These are phyloP conservation scores for Osmerus mordax DNA, from an alignment of 2,113 vertebrate genomes.

Conservation along the genomic window DNA sequence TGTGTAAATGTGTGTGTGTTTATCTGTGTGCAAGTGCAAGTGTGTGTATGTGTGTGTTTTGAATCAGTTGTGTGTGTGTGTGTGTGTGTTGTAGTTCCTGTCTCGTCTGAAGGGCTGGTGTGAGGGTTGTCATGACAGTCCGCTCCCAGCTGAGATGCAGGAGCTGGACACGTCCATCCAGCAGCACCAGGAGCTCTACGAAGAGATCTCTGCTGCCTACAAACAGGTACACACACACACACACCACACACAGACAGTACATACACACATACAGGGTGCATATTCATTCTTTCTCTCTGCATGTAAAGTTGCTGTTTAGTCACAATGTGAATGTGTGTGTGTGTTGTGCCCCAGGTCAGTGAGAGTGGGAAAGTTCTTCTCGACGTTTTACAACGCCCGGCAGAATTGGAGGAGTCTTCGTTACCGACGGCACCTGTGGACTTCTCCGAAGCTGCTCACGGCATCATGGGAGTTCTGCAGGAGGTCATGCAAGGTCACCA, in stretches of 20 bases:
- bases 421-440: constrained; percentile 36
- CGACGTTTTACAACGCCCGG: constrained; percentile 66
- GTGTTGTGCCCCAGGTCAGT: constrained; percentile 60
- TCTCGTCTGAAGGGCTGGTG: constrained; percentile 89
- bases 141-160: constrained; percentile 84
- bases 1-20: neutral
- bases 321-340: neutral
- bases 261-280: neutral
- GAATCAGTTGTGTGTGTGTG: neutral
- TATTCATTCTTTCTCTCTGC: neutral
- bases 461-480: constrained; percentile 88
- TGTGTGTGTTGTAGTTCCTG: constrained; percentile 78
- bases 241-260: neutral
- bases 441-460: constrained; percentile 71
- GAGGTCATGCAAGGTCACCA: constrained; percentile 85
- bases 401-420: constrained; percentile 30
- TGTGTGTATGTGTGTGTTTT: constrained; percentile 8
- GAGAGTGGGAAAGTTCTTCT: constrained; percentile 72
- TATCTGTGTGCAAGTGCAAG: neutral
- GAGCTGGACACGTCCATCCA: constrained; percentile 89
- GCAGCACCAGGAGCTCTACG: constrained; percentile 91
- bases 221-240: constrained; percentile 81
- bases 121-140: constrained; percentile 89
- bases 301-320: neutral
- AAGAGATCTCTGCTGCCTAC: constrained; percentile 92